Conservation (phyloP, 2,113 vertebrate genomes). For the Mastomys coucha region DNA sequence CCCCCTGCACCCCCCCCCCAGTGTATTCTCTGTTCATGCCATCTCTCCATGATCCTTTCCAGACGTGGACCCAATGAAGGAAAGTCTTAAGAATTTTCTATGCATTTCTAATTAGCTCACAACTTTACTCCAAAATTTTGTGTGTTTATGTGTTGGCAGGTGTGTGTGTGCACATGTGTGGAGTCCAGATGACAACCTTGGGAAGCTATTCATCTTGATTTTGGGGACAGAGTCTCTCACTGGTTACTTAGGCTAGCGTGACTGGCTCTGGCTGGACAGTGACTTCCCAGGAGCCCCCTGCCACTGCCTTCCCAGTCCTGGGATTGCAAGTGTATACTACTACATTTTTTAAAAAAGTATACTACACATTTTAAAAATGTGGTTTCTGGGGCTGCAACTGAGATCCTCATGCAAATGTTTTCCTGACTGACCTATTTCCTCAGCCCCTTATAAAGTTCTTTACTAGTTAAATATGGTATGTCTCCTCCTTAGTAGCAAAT, state of each 20-base stretch:
- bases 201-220: not conserved
- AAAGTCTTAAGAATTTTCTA: not conserved
- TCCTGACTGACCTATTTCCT: not conserved
- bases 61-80: not conserved
- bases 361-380: not conserved
- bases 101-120: not conserved
- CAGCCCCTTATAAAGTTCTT: not conserved
- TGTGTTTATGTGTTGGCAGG: not conserved
- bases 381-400: not conserved
- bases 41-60: not conserved
- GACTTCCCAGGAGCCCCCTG: not conserved
- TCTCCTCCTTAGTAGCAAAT: not conserved
- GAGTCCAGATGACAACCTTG: not conserved
- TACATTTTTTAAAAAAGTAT: not conserved
- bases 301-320: not conserved
- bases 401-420: not conserved
- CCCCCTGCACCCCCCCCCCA: not conserved
- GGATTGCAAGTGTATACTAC: not conserved
- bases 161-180: not conserved
- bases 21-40: not conserved
- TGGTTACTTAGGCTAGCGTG: not conserved
- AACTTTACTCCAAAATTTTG: not conserved
- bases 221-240: not conserved
- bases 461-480: not conserved
- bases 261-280: not conserved